phyloP scores from a whole-genome alignment of 2,888 invertebrate species.

The Selenia dentaria region DNA sequence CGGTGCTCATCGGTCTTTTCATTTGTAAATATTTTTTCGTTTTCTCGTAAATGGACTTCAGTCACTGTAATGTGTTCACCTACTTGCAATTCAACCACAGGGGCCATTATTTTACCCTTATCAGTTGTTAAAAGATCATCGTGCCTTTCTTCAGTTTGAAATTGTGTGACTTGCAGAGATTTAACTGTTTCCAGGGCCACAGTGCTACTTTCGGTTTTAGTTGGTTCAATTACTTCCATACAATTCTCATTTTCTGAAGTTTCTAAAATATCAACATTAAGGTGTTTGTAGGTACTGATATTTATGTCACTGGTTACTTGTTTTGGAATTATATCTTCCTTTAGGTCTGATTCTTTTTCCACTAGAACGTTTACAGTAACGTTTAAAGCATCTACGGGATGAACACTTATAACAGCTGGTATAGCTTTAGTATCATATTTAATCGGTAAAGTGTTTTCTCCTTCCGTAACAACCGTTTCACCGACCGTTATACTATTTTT shows the following conservation, averaged over 20 bases:
- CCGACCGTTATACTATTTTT: constrained; percentile 47
- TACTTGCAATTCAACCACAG: constrained; percentile 48
- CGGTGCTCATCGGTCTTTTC: constrained; percentile 31
- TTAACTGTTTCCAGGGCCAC: constrained; percentile 46
- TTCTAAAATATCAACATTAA: constrained; percentile 52
- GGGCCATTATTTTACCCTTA: constrained; percentile 34
- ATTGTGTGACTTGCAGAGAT: constrained; percentile 69
- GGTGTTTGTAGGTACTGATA: constrained; percentile 49
- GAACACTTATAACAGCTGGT: constrained; percentile 64
- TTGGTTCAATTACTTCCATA: constrained; percentile 23
- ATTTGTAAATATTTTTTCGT: constrained; percentile 54
- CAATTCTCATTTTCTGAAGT: constrained; percentile 49
- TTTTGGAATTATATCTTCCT: constrained; percentile 38
- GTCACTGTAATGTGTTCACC: constrained; percentile 78
- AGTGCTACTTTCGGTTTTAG: constrained; percentile 41
- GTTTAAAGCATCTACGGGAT: constrained; percentile 64
- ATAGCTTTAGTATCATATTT: constrained; percentile 46
- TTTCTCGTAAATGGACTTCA: constrained; percentile 76
- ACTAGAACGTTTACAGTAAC: constrained; percentile 50
- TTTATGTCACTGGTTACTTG: constrained; percentile 39
- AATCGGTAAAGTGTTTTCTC: constrained; percentile 41
- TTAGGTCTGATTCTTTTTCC: constrained; percentile 55
- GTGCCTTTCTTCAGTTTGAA: constrained; percentile 68
- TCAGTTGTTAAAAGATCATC: constrained; percentile 40
- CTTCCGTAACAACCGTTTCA: constrained; percentile 58